Evolutionary conservation across 2,888 invertebrate species (phyloP).

Genomic region (Prosapia bicincta): DNA sequence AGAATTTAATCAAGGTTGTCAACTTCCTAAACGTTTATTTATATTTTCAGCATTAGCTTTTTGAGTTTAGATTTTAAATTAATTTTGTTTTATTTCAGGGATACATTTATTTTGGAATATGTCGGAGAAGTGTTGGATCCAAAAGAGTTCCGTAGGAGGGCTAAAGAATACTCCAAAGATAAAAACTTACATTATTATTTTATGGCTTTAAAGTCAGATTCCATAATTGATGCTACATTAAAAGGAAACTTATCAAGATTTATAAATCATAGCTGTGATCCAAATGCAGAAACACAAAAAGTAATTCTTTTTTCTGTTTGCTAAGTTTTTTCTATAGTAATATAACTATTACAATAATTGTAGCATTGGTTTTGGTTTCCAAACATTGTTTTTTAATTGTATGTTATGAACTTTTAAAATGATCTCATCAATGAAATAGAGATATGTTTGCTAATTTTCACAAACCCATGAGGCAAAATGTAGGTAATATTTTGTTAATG

Average conservation of each 20-base stretch:
- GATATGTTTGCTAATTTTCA: too few relatives aligned
- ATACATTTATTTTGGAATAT: slow-evolving; percentile 96
- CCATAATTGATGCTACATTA: slow-evolving; percentile 92
- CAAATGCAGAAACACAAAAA: slow-evolving; percentile 98
- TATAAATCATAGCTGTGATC: slow-evolving; percentile 98
- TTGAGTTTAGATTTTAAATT: too few relatives aligned
- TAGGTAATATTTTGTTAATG: too few relatives aligned
- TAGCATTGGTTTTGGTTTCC: too few relatives aligned
- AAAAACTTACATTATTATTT: slow-evolving; percentile 95
- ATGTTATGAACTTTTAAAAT: slow-evolving; percentile 1
- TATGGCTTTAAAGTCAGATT: slow-evolving; percentile 92
- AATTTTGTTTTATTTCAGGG: slow-evolving; percentile 54
- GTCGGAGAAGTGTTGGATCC: slow-evolving; percentile 95
- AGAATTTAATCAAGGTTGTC: too few relatives aligned
- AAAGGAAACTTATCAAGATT: slow-evolving; percentile 96
- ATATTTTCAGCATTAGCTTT: too few relatives aligned
- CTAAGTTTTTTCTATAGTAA: too few relatives aligned
- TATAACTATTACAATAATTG: too few relatives aligned
- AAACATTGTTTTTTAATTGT: too few relatives aligned
- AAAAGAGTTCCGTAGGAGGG: slow-evolving; percentile 83
- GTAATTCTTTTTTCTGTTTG: slow-evolving; percentile 42
- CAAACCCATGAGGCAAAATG: too few relatives aligned
- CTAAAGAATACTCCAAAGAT: slow-evolving; percentile 83
- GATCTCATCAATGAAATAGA: background rate
- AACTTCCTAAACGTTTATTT: too few relatives aligned